A percentile compares a stretch with the other conserved stretches of the same genome.
phyloP scores from a whole-genome alignment of 2,888 invertebrate species.

The Thymelicus sylvestris region DNA sequence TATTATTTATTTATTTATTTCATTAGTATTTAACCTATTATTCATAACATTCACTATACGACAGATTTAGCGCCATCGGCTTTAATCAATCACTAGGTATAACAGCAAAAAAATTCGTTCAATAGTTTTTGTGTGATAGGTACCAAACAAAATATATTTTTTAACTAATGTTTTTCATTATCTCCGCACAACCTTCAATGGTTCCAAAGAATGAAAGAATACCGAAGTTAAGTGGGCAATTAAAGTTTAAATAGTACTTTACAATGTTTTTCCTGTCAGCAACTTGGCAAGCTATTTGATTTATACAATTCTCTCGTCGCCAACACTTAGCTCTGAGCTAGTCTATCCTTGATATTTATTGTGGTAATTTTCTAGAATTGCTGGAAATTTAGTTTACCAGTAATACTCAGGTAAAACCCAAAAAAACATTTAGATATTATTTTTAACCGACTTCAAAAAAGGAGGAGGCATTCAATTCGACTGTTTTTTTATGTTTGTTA shows the following conservation, averaged over 20 bases:
- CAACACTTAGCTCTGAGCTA: not conserved
- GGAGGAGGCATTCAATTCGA: too few relatives aligned
- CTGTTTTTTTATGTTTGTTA: too few relatives aligned
- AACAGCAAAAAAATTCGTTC: not conserved
- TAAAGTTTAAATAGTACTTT: conserved; percentile 17
- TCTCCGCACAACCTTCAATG: not conserved
- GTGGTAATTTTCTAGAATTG: not conserved
- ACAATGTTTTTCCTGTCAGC: conserved; percentile 14
- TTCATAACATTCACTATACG: too few relatives aligned
- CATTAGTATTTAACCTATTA: too few relatives aligned
- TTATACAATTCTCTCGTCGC: conserved; percentile 1
- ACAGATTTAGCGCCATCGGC: too few relatives aligned
- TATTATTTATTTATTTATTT: not conserved
- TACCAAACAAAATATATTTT: not conserved
- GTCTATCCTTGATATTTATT: conserved; percentile 8
- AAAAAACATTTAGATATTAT: too few relatives aligned
- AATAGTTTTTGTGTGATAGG: not conserved
- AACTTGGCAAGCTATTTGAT: conserved; percentile 19
- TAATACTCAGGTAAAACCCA: not conserved
- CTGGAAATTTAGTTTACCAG: not conserved
- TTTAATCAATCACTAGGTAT: not conserved
- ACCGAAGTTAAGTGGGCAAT: not conserved
- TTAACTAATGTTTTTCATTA: conserved; percentile 1
- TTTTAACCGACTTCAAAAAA: too few relatives aligned
- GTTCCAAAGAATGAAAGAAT: conserved; percentile 4